Evolutionary conservation across 2,888 invertebrate genomes (phyloP).

Genomic region (Argyra leucocephala): DNA sequence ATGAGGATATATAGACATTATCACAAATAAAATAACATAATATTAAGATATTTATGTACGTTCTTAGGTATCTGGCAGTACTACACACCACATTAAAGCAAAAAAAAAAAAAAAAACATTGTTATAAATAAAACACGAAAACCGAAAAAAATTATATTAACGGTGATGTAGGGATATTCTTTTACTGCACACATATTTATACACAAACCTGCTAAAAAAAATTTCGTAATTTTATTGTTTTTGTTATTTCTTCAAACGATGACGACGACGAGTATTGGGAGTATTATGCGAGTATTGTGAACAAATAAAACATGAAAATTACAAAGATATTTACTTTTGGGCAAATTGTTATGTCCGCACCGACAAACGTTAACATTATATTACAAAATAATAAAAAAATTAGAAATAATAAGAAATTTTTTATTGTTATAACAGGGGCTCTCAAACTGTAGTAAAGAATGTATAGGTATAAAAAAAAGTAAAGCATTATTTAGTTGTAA

Average conservation of each 20-base stretch:
- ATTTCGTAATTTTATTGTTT: too few species aligned
- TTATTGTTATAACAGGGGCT: too few species aligned
- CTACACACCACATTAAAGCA: background rate
- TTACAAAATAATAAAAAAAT: background rate
- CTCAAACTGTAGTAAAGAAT: too few species aligned
- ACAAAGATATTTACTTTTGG: conserved; percentile 5
- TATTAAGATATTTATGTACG: background rate
- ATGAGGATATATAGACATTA: too few species aligned
- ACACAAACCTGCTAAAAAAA: too few species aligned
- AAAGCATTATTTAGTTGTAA: too few species aligned
- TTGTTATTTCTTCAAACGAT: too few species aligned
- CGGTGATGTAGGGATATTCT: background rate
- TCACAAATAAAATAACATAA: background rate
- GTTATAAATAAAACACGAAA: conserved; percentile 2
- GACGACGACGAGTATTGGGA: too few species aligned
- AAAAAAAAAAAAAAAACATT: background rate
- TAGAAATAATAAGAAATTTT: too few species aligned
- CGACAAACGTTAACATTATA: conserved; percentile 4
- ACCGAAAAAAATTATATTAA: background rate
- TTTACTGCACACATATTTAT: background rate
- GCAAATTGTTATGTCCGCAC: conserved; percentile 10
- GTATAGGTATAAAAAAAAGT: too few species aligned
- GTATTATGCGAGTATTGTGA: background rate
- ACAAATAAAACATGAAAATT: conserved; percentile 10
- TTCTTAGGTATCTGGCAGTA: background rate